Base-by-base conservation (phyloP, 2,888 invertebrate species). In the Sinohyriopsis cumingii region DNA sequence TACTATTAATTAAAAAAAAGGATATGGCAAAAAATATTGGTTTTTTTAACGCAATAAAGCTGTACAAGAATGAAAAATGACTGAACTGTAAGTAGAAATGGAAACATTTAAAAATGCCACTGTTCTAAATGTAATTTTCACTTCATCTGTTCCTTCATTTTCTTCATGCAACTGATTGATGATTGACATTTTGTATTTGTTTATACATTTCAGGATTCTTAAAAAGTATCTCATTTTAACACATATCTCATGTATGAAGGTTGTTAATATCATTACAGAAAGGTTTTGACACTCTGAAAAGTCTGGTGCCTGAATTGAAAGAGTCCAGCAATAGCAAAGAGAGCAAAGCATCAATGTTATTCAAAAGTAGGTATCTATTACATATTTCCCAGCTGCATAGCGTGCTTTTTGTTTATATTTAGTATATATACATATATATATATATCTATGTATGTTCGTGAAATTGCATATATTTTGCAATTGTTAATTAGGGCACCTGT, bases 221-320 rank as follows among this genome's bases (percentile, higher is more conserved):
- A 45, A 45, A 45, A 45, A 12, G 15, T 12, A 45, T 45, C 9
- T 15, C 9, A 45, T 45, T 45, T 45, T 45, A 45, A 45, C 45
- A 45, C 15, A 15, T 45, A 45, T 45, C 45, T 45, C 45, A 45
- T 45, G 45, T 69, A 60, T 72, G 45, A 45, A 45, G 45, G 45
- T 45, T 45, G 45, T 45, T 45, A 45, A 45, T 45, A 45, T 45
- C 62, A 66, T 83, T 82, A 72, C 82, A 85, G 84, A 83, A 82
- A 71, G 83, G 84, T 69, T 85, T 85, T 82, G 83, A 83, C 71
- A 76, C 76, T 54, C 76, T 85, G 64, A 70, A 79, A 69, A 71
- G 70, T 28, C 64, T 82, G 72, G 83, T 85, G 24, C 84, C 84
- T 15, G 76, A 76, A 12, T 70, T 81, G 55, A 63, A 67, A 19